Percentiles rank a stretch among this genome's conserved stretches.
Evolutionary conservation across 2,888 invertebrate genomes (phyloP).

Genomic region (Lysandra coridon): DNA sequence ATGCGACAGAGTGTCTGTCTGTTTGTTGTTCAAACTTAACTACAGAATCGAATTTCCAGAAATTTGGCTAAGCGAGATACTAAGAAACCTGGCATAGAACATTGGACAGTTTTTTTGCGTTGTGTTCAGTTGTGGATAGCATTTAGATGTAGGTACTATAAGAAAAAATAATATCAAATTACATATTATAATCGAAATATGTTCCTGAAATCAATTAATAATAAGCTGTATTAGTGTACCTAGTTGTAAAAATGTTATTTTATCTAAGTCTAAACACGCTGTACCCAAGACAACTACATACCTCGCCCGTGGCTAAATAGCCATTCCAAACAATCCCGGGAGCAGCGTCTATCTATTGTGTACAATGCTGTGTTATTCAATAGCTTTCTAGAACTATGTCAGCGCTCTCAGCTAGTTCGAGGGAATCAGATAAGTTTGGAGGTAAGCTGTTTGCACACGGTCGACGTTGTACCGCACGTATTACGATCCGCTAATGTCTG

Average conservation of each 20-base stretch:
- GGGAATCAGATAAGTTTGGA: slow-evolving; percentile 6
- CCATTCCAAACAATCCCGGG: slow-evolving; percentile 9
- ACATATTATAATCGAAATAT: background rate
- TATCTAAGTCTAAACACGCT: background rate
- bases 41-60: background rate
- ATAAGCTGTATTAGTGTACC: background rate
- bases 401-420: background rate
- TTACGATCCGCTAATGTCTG: background rate
- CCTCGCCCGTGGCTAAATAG: background rate
- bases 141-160: too few relatives aligned
- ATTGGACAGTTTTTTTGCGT: background rate
- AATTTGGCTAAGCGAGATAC: background rate
- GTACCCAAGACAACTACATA: background rate
- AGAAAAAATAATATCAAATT: too few relatives aligned
- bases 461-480: background rate
- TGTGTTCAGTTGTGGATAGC: too few relatives aligned
- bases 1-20: too few relatives aligned
- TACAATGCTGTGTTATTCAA: slow-evolving; percentile 4
- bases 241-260: background rate
- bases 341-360: slow-evolving; percentile 2
- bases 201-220: background rate
- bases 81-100: background rate
- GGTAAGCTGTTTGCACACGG: slow-evolving; percentile 15
- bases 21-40: background rate
- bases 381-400: slow-evolving; percentile 22